Base-by-base conservation (phyloP, 2,797 vertebrate species). In the Margarornis squamiger region DNA sequence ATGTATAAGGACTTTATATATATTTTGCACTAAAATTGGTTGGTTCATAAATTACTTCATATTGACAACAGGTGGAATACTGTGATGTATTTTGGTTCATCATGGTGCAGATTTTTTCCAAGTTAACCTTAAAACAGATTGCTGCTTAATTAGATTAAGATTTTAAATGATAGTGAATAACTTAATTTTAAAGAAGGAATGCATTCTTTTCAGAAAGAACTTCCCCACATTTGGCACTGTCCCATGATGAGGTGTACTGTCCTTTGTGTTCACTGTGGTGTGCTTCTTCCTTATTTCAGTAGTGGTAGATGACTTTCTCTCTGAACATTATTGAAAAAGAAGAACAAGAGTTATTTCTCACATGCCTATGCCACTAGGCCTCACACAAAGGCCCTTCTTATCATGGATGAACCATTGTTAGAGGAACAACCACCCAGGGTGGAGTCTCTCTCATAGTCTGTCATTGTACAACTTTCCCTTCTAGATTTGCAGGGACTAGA, bases 381-480 rank as follows among this genome's bases (percentile, higher is more conserved):
- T 86, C 59, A 27, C 12, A 41, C 32, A 66, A 67, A 59, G 36
- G 18, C 34, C 21, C 16, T 45, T 39, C 48, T 54, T 73, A n/a
- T 86, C 51, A 55, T 6, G 10, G 27, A 36, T 68, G 58, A 84
- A 34, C 14, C 20, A 10, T 16, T 48, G 22, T 32, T 57, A 57
- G 20, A 67, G 36, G 22, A 74, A 41, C 3, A 38, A 8, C 20
- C 18, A 26, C 11, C 1, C 16, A 16, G 12, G 1, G 0, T 38
- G 24, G 36, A 71, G 14, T 74, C 14, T 70, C 49, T 83, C 11
- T 15, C 52, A 22, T 32, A 63, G 12, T 74, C 13, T 63, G 45
- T 83, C 12, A 14, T 14, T 52, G 27, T 32, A 15, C 59, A 26
- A 45, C 26, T 65, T 72, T 38, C 2, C 10, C 48, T 48, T 38